Percentiles rank a stretch among this genome's conserved stretches.
Evolutionary conservation across 1,140 invertebrate species (phyloP).

Genomic region (Lethocerus indicus): DNA sequence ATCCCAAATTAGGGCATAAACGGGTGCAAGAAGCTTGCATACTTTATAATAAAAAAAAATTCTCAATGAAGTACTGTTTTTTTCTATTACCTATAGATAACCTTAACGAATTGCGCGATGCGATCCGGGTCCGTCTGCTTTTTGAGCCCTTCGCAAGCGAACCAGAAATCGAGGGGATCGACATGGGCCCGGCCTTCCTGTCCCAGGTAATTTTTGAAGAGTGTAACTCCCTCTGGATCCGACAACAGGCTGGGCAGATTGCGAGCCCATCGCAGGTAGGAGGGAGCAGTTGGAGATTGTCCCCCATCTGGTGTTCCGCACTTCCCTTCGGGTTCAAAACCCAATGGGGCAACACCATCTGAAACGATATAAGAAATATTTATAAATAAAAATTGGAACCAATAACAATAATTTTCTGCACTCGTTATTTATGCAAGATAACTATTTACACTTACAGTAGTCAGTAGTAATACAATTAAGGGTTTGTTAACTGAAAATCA

Average conservation of each 20-base stretch:
- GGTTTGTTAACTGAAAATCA: too few relatives aligned
- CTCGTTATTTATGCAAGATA: too few relatives aligned
- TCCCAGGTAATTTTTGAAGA: conserved; percentile 68
- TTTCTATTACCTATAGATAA: conserved; percentile 53
- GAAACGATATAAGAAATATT: conserved; percentile 15
- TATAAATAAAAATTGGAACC: too few relatives aligned
- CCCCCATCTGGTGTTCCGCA: conserved; percentile 20
- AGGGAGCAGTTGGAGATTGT: conserved; percentile 42
- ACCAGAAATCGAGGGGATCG: conserved; percentile 73
- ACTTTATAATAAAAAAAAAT: too few relatives aligned
- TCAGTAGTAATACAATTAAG: too few relatives aligned
- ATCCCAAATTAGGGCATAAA: too few relatives aligned
- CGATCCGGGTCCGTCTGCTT: conserved; percentile 52
- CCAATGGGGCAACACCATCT: conserved; percentile 31
- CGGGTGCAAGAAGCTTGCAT: too few relatives aligned
- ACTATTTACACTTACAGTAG: too few relatives aligned
- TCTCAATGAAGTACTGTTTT: neutral
- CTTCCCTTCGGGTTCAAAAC: conserved; percentile 31
- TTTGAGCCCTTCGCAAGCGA: conserved; percentile 78
- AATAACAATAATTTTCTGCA: too few relatives aligned
- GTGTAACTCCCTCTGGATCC: conserved; percentile 68
- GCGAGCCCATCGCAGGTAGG: conserved; percentile 72
- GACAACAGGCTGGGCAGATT: conserved; percentile 60
- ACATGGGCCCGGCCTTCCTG: conserved; percentile 61
- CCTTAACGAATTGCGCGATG: conserved; percentile 57